Evolutionary conservation across 2,797 vertebrate genomes (phyloP).

Genomic region (Cetoscarus ocellatus): DNA sequence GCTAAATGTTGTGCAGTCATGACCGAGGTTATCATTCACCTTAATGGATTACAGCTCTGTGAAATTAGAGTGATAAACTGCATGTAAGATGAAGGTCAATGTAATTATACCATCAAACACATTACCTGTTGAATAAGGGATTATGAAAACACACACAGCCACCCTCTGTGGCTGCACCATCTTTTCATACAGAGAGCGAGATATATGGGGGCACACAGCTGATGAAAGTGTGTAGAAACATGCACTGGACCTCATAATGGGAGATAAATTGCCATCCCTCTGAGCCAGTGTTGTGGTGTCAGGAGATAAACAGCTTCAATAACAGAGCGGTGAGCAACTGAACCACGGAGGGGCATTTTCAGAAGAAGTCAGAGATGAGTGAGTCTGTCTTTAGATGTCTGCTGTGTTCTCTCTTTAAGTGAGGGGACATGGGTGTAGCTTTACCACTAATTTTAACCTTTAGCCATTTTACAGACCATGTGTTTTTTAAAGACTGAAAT

Average conservation of each 20-base stretch:
- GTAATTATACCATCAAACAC: conserved; percentile 1
- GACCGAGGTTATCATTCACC: conserved; percentile 10
- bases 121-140: conserved; percentile 15
- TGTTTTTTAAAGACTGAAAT: too few species aligned
- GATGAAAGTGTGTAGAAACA: neutral
- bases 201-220: neutral
- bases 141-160: neutral
- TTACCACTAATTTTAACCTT: too few species aligned
- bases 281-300: conserved; percentile 12
- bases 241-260: conserved; percentile 30
- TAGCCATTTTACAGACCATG: too few species aligned
- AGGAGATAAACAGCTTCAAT: conserved; percentile 13
- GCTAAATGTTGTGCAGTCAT: conserved; percentile 5
- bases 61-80: conserved; percentile 4
- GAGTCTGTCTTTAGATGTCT: neutral
- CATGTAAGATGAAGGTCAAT: conserved; percentile 4
- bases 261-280: conserved; percentile 45
- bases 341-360: neutral
- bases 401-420: neutral
- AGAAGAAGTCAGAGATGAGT: neutral
- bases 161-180: neutral
- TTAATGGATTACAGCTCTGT: neutral
- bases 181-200: conserved; percentile 6
- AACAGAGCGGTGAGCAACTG: neutral
- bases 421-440: too few species aligned